Conservation (phyloP, 2,888 invertebrate genomes). For the Athalia cordata region DNA sequence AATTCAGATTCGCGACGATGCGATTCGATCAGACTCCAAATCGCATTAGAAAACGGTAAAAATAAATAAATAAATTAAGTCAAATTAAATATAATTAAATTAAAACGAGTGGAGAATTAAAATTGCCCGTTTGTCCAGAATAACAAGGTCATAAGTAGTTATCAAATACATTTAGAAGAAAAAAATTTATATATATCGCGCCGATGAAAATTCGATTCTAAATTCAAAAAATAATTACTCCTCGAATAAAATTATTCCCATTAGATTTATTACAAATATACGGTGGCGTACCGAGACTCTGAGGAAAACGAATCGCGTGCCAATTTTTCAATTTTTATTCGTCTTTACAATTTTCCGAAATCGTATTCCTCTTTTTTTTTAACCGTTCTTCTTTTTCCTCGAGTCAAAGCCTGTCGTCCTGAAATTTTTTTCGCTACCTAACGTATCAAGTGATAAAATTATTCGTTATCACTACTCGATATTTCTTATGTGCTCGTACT, state of each 20-base stretch:
- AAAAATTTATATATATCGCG: too few relatives aligned
- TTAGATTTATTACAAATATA: background rate
- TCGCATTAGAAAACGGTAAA: background rate
- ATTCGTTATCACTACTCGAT: background rate
- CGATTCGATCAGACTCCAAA: background rate
- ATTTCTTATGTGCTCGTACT: constrained; percentile 26
- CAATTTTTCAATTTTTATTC: background rate
- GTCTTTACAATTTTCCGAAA: background rate
- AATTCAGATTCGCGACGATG: constrained; percentile 15
- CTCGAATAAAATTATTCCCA: background rate
- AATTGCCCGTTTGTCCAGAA: too few relatives aligned
- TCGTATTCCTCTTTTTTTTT: background rate
- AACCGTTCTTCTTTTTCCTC: background rate
- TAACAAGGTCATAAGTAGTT: too few relatives aligned
- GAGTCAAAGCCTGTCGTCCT: constrained; percentile 9
- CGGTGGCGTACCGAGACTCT: background rate
- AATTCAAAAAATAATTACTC: constrained; percentile 17
- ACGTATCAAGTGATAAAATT: background rate
- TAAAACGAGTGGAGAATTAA: too few relatives aligned
- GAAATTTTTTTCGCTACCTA: background rate
- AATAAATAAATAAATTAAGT: too few relatives aligned
- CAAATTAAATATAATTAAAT: too few relatives aligned
- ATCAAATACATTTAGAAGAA: too few relatives aligned
- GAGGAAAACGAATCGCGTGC: background rate
- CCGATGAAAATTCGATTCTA: background rate